A percentile compares a stretch with the other conserved stretches of the same genome.
phyloP scores from a whole-genome alignment of 2,113 vertebrate species.

The Uropsilus gracilis region DNA sequence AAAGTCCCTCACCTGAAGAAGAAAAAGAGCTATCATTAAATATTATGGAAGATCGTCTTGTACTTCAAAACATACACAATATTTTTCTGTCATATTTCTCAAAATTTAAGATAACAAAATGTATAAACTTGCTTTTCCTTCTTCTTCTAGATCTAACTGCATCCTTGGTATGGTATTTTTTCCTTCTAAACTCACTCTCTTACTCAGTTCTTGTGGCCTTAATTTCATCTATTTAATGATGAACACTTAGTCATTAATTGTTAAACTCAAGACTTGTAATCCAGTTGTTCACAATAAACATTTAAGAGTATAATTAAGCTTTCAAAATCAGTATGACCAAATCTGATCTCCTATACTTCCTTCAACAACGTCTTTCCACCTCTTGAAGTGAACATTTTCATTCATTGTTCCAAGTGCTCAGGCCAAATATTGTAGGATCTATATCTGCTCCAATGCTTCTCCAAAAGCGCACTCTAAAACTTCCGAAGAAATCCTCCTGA shows the following conservation, averaged over 20 bases:
- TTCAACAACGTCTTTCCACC: neutral
- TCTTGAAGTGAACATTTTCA: neutral
- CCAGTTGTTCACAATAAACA: neutral
- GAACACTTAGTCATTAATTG: neutral
- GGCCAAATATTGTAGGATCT: neutral
- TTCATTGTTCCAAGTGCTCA: neutral
- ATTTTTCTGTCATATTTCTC: neutral
- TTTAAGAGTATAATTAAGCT: neutral
- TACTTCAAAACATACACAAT: neutral
- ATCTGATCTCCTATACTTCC: neutral
- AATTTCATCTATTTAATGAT: neutral
- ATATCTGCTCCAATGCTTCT: neutral
- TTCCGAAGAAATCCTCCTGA: neutral
- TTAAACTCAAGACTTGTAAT: neutral
- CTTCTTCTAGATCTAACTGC: neutral
- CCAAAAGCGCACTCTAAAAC: neutral
- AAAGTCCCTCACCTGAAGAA: conserved; percentile 88
- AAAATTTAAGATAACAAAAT: neutral
- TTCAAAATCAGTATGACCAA: neutral
- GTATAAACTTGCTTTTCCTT: neutral
- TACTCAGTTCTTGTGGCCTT: neutral
- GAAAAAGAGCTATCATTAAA: conserved; percentile 46
- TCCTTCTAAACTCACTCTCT: neutral
- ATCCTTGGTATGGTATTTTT: neutral
- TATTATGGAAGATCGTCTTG: neutral